Base-by-base conservation (phyloP, 2,888 invertebrate genomes). In the Morinoia aosen region DNA sequence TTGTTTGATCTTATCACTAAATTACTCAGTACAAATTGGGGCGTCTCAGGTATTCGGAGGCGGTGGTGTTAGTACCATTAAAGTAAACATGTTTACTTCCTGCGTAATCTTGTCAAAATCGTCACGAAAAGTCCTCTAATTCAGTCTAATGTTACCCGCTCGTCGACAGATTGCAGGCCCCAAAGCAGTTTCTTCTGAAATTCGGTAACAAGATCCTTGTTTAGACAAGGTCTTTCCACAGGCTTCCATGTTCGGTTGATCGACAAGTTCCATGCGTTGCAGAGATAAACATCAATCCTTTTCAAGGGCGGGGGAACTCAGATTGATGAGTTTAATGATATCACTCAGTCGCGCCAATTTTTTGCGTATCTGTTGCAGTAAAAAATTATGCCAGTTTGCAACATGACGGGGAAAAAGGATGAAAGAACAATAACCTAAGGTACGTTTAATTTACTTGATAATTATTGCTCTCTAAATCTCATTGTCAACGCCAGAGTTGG, bases 161-260 rank as follows among this genome's bases (percentile, higher is more conserved):
- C 25, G 39, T 33, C 33, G 58, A 48, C 57, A 93, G 48, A 93
- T 93, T 93, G 93, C 10, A 14, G 93, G 93, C 48, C 48, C 11
- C 93, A 57, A n/a, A 57, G 33, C 57, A 57, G 14, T 19, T 56
- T 48, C 56, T 93, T 57, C 57, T 93, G 58, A 93, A 93, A 33
- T 93, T 93, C 11, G 58, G 93, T 93, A 93, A 93, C 93, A 93
- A 93, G 93, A 93, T 93, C 93, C 58, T n/a, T 93, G 93, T 93
- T 93, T 93, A 57, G 93, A 93, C 57, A 90, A 90, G 40, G 39
- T 90, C 90, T 48, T 90, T 90, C 90, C 90, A 39, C 48, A 90
- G 90, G 90, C 90, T 90, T 90, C 90, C 90, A 76, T 76, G 76
- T 16, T 76, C 33, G 19, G 76, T 76, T 76, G 76, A 76, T 76